A percentile compares a stretch with the other conserved stretches of the same genome.
Conservation (phyloP, 2,888 invertebrate species). For the Isotomurus palustris region DNA sequence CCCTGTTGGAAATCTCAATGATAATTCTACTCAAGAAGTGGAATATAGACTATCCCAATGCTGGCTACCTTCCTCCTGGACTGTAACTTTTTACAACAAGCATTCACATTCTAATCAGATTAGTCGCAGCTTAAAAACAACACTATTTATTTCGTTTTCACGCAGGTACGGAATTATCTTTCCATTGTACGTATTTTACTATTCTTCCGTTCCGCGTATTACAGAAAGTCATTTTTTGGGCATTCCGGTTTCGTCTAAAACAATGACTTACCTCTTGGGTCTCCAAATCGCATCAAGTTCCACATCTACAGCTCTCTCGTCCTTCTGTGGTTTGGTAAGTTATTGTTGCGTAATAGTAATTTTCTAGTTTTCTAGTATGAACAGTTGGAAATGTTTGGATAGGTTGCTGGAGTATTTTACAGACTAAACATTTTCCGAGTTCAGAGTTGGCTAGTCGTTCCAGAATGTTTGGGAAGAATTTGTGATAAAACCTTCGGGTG, state of each 20-base stretch:
- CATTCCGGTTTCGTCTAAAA: conserved; percentile 56
- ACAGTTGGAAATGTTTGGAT: no score
- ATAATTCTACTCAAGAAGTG: conserved; percentile 49
- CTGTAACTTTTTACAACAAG: conserved; percentile 50
- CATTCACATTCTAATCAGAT: neutral
- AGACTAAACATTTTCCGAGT: conserved; percentile 51
- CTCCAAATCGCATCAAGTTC: conserved; percentile 53
- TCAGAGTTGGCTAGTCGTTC: conserved; percentile 50
- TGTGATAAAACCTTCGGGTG: conserved; percentile 50
- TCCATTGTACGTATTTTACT: conserved; percentile 55
- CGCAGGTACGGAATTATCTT: conserved; percentile 52
- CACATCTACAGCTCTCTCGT: conserved; percentile 50
- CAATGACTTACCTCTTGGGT: conserved; percentile 55
- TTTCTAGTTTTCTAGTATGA: conserved; percentile 5
- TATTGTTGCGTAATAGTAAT: neutral
- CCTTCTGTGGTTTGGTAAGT: conserved; percentile 52
- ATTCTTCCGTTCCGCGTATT: conserved; percentile 53
- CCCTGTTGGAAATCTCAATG: conserved; percentile 50
- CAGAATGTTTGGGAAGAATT: conserved; percentile 49
- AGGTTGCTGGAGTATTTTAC: conserved; percentile 48
- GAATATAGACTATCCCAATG: conserved; percentile 49
- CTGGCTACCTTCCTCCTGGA: conserved; percentile 52
- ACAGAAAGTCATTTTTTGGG: conserved; percentile 47
- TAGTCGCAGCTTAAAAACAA: neutral
- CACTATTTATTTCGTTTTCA: neutral